phyloP scores from a whole-genome alignment of 2,797 vertebrate genomes.

The Fistularia commersonii region DNA sequence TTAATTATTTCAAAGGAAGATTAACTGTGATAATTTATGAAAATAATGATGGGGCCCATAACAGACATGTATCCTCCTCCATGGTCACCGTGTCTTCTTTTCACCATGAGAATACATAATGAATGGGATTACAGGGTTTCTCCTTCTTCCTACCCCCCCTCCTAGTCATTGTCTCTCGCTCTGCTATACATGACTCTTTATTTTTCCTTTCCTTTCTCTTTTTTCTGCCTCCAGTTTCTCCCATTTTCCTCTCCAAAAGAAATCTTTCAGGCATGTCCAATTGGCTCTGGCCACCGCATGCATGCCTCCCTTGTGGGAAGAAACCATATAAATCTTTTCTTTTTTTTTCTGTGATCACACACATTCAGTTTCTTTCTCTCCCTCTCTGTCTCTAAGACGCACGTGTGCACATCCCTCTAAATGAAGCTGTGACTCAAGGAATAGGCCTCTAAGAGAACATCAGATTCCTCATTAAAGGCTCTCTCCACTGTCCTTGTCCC shows the following conservation, averaged over 20 bases:
- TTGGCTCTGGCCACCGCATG: slow-evolving; percentile 61
- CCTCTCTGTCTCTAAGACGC: slow-evolving; percentile 5
- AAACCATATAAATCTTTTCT: slow-evolving; percentile 48
- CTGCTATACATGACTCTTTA: slow-evolving; percentile 23
- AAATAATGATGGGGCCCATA: slow-evolving; percentile 37
- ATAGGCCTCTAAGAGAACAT: slow-evolving; percentile 56
- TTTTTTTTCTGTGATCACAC: slow-evolving; percentile 12
- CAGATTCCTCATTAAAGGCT: slow-evolving; percentile 76
- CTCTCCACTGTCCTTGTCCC: slow-evolving; percentile 63
- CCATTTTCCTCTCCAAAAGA: slow-evolving; percentile 43
- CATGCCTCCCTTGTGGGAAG: slow-evolving; percentile 54
- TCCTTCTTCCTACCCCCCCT: slow-evolving; percentile 8
- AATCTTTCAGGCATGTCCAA: slow-evolving; percentile 69
- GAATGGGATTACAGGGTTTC: slow-evolving; percentile 39
- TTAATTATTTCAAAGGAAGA: slow-evolving; percentile 24
- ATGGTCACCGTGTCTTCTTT: slow-evolving; percentile 24
- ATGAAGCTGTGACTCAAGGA: slow-evolving; percentile 61
- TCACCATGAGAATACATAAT: slow-evolving; percentile 35
- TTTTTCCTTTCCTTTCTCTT: slow-evolving; percentile 20
- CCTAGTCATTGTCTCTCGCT: slow-evolving; percentile 22
- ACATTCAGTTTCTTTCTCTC: slow-evolving; percentile 5
- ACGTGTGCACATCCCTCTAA: slow-evolving; percentile 30
- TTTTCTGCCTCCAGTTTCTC: slow-evolving; percentile 5
- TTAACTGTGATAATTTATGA: slow-evolving; percentile 29
- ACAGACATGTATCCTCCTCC: slow-evolving; percentile 28